Conservation (phyloP, 64 coral and sea anemone species). For the Anthopleura sola region DNA sequence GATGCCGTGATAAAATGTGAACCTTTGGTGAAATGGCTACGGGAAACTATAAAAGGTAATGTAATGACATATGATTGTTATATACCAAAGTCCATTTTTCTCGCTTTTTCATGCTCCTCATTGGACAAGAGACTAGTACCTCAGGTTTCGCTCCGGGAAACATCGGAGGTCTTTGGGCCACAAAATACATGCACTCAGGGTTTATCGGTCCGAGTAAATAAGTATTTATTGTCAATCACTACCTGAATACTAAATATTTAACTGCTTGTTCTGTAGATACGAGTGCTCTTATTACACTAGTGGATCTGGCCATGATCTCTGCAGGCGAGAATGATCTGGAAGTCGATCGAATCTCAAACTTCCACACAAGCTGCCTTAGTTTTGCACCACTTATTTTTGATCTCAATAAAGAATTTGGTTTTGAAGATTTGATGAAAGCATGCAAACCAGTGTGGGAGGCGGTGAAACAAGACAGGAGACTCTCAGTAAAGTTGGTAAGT, state of each 20-base stretch:
- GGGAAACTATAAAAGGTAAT: constrained; percentile 50
- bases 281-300: constrained; percentile 72
- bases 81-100: too few species aligned
- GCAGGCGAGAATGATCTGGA: constrained; percentile 90
- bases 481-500: constrained; percentile 67
- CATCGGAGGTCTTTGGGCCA: too few species aligned
- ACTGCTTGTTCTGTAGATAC: constrained; percentile 18
- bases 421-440: constrained; percentile 61
- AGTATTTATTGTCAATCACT: not conserved
- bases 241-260: not conserved
- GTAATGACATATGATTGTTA: not conserved
- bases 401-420: constrained; percentile 51
- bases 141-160: not conserved
- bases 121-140: too few species aligned
- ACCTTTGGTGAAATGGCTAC: constrained; percentile 52
- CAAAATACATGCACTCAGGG: too few species aligned
- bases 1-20: constrained; percentile 33
- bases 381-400: constrained; percentile 90
- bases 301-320: constrained; percentile 91
- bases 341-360: constrained; percentile 72
- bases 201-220: too few species aligned
- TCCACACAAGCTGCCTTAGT: constrained; percentile 85
- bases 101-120: too few species aligned
- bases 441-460: constrained; percentile 90
- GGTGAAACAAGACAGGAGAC: constrained; percentile 39